phyloP scores from a whole-genome alignment of 2,113 vertebrate species.

The Redunca redunca region DNA sequence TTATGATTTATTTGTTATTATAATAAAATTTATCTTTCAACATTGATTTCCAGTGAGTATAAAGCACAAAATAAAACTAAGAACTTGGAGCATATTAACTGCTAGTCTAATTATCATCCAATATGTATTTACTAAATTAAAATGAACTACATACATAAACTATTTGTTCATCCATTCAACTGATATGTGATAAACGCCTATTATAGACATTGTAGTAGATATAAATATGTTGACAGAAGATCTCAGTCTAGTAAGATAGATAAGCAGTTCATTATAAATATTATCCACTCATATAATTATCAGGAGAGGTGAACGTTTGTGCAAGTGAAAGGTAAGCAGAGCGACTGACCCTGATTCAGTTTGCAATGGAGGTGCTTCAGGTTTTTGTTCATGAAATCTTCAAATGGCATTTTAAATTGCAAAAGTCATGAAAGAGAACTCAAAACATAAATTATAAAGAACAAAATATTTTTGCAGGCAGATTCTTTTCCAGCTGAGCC shows the following conservation, averaged over 20 bases:
- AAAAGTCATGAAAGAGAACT: neutral
- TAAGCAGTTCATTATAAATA: neutral
- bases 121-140: neutral
- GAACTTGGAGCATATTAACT: neutral
- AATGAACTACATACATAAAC: neutral
- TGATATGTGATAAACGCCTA: neutral
- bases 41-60: neutral
- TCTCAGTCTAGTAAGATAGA: neutral
- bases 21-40: neutral
- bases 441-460: neutral
- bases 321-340: neutral
- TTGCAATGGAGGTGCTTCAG: neutral
- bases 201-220: neutral
- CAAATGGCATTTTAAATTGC: neutral
- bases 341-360: neutral
- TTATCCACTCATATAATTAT: neutral
- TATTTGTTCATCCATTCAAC: neutral
- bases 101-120: neutral
- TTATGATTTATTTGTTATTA: neutral
- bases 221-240: neutral
- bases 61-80: slow-evolving; percentile 3
- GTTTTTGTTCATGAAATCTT: neutral
- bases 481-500: neutral
- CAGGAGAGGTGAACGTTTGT: neutral
- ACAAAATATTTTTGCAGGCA: neutral